Percentiles rank a stretch among this genome's conserved stretches.
Evolutionary conservation across 1,140 invertebrate genomes (phyloP).

Genomic region (Drosophila nasuta): DNA sequence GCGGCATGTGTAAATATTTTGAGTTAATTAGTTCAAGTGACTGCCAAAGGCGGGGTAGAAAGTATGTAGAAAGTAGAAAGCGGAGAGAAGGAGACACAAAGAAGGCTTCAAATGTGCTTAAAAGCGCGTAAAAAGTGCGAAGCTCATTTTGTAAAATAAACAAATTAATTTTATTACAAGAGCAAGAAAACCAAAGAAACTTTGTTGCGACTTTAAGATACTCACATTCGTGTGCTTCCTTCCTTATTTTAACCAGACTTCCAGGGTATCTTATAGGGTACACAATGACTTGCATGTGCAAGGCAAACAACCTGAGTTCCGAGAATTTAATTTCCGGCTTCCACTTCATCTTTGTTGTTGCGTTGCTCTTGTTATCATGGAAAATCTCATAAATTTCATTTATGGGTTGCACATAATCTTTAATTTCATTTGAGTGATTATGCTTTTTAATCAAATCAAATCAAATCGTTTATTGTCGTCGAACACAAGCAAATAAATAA

Average conservation of each 20-base stretch:
- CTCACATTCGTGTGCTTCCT: neutral
- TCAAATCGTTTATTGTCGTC: constrained; percentile 13
- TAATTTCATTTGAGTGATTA: constrained; percentile 47
- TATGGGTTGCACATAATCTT: constrained; percentile 5
- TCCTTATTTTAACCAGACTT: neutral
- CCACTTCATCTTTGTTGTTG: neutral
- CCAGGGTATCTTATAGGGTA: neutral
- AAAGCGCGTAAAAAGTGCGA: constrained; percentile 72
- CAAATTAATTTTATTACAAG: constrained; percentile 72
- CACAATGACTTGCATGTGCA: constrained; percentile 2
- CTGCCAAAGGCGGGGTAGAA: neutral
- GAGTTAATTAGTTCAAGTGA: constrained; percentile 70
- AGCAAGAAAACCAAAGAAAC: neutral
- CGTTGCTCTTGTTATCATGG: neutral
- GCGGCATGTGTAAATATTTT: constrained; percentile 72
- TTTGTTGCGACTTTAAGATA: neutral
- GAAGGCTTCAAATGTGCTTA: constrained; percentile 56
- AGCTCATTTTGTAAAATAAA: constrained; percentile 76
- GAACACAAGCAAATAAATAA: neutral
- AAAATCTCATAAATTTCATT: constrained; percentile 28
- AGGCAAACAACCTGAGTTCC: neutral
- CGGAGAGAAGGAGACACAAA: neutral
- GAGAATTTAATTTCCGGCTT: constrained; percentile 26
- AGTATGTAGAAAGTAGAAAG: neutral
- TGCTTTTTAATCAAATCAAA: constrained; percentile 61